Base-by-base conservation (phyloP, 1,140 invertebrate species). In the Pomacea maculata region DNA sequence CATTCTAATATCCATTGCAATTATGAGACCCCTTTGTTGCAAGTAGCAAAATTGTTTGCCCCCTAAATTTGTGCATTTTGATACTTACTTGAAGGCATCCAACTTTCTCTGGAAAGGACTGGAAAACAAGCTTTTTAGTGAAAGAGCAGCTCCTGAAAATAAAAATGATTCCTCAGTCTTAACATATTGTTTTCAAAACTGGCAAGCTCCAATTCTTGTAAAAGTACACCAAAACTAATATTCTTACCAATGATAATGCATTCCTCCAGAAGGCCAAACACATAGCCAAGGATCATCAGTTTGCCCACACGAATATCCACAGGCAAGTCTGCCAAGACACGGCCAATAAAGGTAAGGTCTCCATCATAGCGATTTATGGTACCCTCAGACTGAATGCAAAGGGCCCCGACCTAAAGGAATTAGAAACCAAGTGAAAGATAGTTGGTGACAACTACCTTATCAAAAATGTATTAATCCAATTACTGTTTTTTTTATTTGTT, bases 291-390 rank as follows among this genome's bases (percentile, higher is more conserved):
- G 67, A 97, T 92, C 65, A 99, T 96, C 0, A 99, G 91, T 88
- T 97, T 97, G 17, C 95, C 93, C 9, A 97, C 88, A 68, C 94
- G 93, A 19, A 97, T 94, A 87, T 98, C 95, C 0, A 99, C 86
- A 0, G 97, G 97, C 64, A 99, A 91, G 71, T 90, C 90, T 0
- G 95, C 94, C 94, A 98, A 95, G 0, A 99, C 93, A 55, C 92
- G 92, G 1, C 98, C 98, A 81, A 99, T 92, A 89, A 95, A 95
- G 0, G 97, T 99, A 19, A 99, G 86, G 80, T 98, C 95, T n/a
- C 97, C 97, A 92, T 99, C 97, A 64, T 94, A 91, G 19, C 89
- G 86, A 68, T 92, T 91, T 82, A 93, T 92, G n/a, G 91, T 81
- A 72, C 93, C 91, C 25, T 93, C 83, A 0, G 91, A 94, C 63